Evolutionary conservation across 2,888 invertebrate species (phyloP), one percentile per base, ranked within the genome.

Genomic region (Pardosa pseudoannulata): DNA sequence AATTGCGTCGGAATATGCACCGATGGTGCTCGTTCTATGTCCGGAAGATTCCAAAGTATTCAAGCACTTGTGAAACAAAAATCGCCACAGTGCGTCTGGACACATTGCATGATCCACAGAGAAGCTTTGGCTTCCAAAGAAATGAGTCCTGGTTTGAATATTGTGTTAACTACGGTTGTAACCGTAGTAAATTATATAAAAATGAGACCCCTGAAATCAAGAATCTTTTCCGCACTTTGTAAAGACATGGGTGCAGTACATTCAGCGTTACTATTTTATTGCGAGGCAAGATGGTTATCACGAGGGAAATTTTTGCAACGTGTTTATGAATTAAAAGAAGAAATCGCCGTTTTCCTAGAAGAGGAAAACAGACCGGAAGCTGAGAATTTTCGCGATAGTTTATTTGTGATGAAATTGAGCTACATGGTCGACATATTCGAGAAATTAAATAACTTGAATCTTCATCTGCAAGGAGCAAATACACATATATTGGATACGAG

Each of bases 381-480:
- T 68, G 68, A 71, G 78, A 79, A 79, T 56, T 79, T 79, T 79
- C 62, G 70, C 70, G 78, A 79, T 79, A 39, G 79, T 79, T 79
- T 79, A 79, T 70, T 79, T 79, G 62, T 70, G 79, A 70, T 70
- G 62, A 79, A 79, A 79, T 79, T 79, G 70, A 62, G 79, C 62
- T 79, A 79, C 70, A 39, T 79, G 79, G 70, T 79, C 70, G 70
- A 79, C 79, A 79, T 79, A 79, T 79, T 79, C 70, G 62, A 70
- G 79, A 79, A 79, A 56, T 39, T 79, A 76, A 65, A 76, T 76
- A 67, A 65, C 65, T 76, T 76, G 70, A 79, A 79, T 64, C 71
- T 71, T 71, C 79, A 79, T 71, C 71, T 79, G 0, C 64, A 79
- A 62, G 79, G 62, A 62, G 71, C 62, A 70, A 79, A 79, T 79